A percentile compares a stretch with the other conserved stretches of the same genome.
Evolutionary conservation across 2,888 invertebrate species (phyloP).

Genomic region (Deilephila porcellus): DNA sequence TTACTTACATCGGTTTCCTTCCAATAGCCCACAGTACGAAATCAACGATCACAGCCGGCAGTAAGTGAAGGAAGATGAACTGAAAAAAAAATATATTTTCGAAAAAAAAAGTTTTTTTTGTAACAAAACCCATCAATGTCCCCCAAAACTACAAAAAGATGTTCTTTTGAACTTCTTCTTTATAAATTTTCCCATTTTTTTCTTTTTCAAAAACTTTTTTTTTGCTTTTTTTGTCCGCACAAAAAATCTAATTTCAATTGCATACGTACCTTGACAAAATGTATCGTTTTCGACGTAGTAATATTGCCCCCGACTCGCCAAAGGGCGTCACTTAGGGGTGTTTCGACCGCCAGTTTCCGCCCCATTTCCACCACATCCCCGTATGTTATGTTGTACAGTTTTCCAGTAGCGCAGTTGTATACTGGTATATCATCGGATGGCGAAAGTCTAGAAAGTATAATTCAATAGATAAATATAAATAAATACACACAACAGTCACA

Average conservation of each 20-base stretch:
- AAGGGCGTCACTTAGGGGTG: conserved; percentile 89
- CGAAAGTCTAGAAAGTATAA: conserved; percentile 54
- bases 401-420: conserved; percentile 92
- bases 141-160: too few relatives aligned
- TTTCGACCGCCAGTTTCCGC: conserved; percentile 70
- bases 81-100: conserved; percentile 46
- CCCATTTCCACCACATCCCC: conserved; percentile 85
- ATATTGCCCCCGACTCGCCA: conserved; percentile 87
- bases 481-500: too few relatives aligned
- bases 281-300: conserved; percentile 84
- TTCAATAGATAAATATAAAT: neutral
- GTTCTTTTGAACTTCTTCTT: too few relatives aligned
- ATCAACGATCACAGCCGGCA: conserved; percentile 92
- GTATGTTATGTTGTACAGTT: conserved; percentile 88
- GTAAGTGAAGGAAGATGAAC: conserved; percentile 89
- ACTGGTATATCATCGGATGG: conserved; percentile 83
- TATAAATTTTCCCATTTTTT: too few relatives aligned
- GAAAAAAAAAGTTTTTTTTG: too few relatives aligned
- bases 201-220: too few relatives aligned
- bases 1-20: conserved; percentile 88
- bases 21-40: conserved; percentile 86
- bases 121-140: too few relatives aligned
- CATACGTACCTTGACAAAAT: conserved; percentile 40
- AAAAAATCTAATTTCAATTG: neutral
- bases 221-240: too few relatives aligned